A percentile compares a stretch with the other conserved stretches of the same genome.
These are phyloP conservation scores for Cotesia glomerata DNA, from an alignment of 1,140 invertebrate genomes.

Conservation along the genomic window DNA sequence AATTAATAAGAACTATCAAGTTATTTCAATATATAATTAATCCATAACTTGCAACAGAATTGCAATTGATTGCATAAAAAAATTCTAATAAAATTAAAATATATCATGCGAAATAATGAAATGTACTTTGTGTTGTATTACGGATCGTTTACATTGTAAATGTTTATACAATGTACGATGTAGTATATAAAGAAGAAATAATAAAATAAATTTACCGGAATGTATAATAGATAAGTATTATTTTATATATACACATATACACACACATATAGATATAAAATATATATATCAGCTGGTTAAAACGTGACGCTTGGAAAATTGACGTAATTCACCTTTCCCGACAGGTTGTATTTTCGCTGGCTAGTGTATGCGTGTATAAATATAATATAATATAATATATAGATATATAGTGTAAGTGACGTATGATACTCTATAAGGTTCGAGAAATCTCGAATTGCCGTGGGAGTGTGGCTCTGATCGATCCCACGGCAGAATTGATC, in stretches of 20 bases:
- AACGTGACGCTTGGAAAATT: conserved; percentile 18
- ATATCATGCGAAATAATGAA: conserved; percentile 1
- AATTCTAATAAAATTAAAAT: not conserved
- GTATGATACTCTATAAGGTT: conserved; percentile 40
- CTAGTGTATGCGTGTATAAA: conserved; percentile 18
- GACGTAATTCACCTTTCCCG: conserved; percentile 26
- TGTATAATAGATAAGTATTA: conserved; percentile 6
- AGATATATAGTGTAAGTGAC: conserved; percentile 20
- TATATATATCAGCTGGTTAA: conserved; percentile 17
- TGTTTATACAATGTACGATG: not conserved
- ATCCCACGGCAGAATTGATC: conserved; percentile 49
- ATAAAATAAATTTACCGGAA: not conserved
- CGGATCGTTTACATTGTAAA: too few species aligned
- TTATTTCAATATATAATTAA: not conserved
- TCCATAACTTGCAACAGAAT: not conserved
- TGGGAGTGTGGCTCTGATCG: conserved; percentile 48
- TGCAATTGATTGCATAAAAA: not conserved
- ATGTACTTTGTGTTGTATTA: too few species aligned
- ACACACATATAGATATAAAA: not conserved
- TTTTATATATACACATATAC: conserved; percentile 1
- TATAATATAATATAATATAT: conserved; percentile 1
- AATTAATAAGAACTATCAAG: not conserved
- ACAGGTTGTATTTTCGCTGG: not conserved
- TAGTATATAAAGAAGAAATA: not conserved
- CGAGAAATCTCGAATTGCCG: conserved; percentile 40